Evolutionary conservation across 1,140 invertebrate species (phyloP), one percentile per base, ranked within the genome.

Genomic region (Diploscapter pachys): DNA sequence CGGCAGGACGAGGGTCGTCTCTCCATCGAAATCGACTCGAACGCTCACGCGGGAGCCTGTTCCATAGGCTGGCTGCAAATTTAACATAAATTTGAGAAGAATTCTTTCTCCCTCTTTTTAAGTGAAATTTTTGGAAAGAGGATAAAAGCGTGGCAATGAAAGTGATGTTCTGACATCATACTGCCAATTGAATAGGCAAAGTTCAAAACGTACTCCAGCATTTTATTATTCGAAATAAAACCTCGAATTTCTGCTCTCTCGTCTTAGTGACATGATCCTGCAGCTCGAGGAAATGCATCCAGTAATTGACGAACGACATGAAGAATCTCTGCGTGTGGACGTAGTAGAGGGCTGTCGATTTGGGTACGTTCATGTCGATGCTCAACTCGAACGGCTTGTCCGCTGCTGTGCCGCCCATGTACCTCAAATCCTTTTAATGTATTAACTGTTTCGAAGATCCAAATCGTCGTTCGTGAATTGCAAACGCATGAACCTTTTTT

Each of bases 271-370:
- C 88, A 56, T 92, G 88, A 71, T 91, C 90, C 81, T 93, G 91
- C 3, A 95, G 86, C 80, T 93, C 91, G 9, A 91, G 90, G 82
- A 97, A 94, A 80, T 96, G 91, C 50, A 91, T 89, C 67, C 93
- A 91, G 86, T 96, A 96, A 6, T 89, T 87, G 78, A 93, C 90
- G 13, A 96, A 87, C 85, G 96, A 94, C 0, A 90, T 90, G 53
- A 95, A 89, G 88, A 97, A 98, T 66, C 94, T 89, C 82, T 96
- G 93, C 0, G 95, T 97, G 85, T 98, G 95, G 56, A 96, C 91
- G 86, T 96, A 98, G 80, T 92, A 78, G 11, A 73, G 5, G 62
- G 55, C 62, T 50, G 69, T 68, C 13, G 62, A 70, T 48, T 92
- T 92, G 3, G 92, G 91, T 91, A 84, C 79, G 80, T 91, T 90